Evolutionary conservation across 2,113 vertebrate genomes (phyloP).

Genomic region (Coreoperca whiteheadi): DNA sequence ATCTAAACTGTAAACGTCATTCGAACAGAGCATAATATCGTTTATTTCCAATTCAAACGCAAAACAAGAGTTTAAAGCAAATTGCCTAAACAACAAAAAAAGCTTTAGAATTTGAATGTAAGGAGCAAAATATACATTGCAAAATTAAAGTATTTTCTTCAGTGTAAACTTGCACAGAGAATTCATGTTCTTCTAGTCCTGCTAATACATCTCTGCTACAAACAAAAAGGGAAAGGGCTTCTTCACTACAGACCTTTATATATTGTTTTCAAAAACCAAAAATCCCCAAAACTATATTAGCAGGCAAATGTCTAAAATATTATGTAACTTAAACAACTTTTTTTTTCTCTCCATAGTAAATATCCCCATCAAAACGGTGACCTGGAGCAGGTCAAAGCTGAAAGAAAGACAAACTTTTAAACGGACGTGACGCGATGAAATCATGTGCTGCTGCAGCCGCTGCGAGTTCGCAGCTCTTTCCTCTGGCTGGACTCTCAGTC

Average conservation of each 20-base stretch:
- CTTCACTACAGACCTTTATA: not conserved
- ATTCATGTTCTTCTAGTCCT: not conserved
- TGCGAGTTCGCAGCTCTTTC: not conserved
- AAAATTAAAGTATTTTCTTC: not conserved
- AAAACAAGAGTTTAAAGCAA: not conserved
- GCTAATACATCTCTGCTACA: not conserved
- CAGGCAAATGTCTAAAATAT: not conserved
- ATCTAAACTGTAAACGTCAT: not conserved
- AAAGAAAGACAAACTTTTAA: not conserved
- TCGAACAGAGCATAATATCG: not conserved
- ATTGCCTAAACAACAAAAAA: not conserved
- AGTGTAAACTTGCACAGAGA: not conserved
- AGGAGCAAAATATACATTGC: not conserved
- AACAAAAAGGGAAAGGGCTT: not conserved
- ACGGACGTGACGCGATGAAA: not conserved
- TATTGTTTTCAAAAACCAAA: not conserved
- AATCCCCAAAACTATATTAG: not conserved
- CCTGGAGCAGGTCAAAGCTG: too few species aligned
- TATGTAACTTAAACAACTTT: not conserved
- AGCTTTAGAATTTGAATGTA: not conserved
- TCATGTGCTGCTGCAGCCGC: not conserved
- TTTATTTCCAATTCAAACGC: not conserved
- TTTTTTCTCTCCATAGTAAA: not conserved
- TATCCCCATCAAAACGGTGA: not conserved
- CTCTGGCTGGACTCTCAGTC: conserved; percentile 8